Base-by-base conservation (phyloP, 2,888 invertebrate genomes). In the Papilio protenor region DNA sequence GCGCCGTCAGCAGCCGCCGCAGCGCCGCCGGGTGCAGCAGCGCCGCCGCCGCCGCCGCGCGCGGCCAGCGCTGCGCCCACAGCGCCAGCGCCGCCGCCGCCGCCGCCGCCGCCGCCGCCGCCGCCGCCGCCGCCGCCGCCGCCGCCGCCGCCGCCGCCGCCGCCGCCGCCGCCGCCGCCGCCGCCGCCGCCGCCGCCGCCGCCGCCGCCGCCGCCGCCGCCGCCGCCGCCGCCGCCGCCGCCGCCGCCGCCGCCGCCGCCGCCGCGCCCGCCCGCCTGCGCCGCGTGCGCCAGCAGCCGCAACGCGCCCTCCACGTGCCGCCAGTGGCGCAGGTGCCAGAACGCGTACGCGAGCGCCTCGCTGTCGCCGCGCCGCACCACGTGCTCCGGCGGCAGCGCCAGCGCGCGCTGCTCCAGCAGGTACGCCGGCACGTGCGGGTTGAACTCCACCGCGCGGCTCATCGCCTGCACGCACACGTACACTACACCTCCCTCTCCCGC, bases 371-470 rank as follows among this genome's bases (percentile, higher is more conserved):
- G 95, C 91, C 98, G 98, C 80, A 99, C 94, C 86, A 99, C 98
- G 92, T 99, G 99, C 94, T 99, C 99, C 0, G 99, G 99, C 76
- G 99, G 99, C 87, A 99, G 95, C 83, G 99, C 98, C 73, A 99
- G 95, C 75, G 98, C 97, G 87, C 99, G 99, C 96, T 98, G 97
- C 95, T 99, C 99, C 87, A 99, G 93, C 84, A 99, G 95, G 95
- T 99, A 99, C 95, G 98, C 98, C 77, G 99, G 98, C 87, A 99
- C 99, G 94, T 99, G 98, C 79, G 99, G 99, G 96, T 99, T 99
- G 93, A 98, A 99, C 91, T 99, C 99, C 71, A 99, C 98, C 14
- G 99, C 99, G 87, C 98, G 95, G 88, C 99, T 99, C 80, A 91
- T 83, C 57, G 88, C 89, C 81, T 84, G 79, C 14, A n/a, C 61